phyloP scores from a whole-genome alignment of 2,797 vertebrate species.

The Glossophaga mutica region DNA sequence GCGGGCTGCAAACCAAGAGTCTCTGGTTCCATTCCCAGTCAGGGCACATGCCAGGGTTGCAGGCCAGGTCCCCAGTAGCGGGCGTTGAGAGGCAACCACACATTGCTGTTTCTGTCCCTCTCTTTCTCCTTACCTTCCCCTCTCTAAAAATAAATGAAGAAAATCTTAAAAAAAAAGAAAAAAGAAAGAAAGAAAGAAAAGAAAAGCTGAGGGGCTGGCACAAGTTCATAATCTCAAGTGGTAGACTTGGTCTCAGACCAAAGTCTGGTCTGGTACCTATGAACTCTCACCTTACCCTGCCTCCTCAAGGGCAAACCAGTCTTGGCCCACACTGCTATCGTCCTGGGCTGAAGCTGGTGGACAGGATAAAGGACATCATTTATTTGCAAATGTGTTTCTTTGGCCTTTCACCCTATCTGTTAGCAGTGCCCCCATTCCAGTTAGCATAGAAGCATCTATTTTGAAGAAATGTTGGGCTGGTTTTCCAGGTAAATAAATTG shows the following conservation, averaged over 20 bases:
- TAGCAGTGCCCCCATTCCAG: background rate
- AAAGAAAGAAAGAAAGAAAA: background rate
- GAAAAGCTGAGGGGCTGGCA: background rate
- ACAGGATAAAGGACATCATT: background rate
- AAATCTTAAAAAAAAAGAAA: too few species aligned
- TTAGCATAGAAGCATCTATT: background rate
- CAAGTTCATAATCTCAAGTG: background rate
- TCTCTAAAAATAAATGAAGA: too few species aligned
- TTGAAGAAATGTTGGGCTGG: background rate
- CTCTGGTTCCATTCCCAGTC: too few species aligned
- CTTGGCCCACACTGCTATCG: background rate
- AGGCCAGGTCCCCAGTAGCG: too few species aligned
- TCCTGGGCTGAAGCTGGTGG: background rate
- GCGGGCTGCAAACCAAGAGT: too few species aligned
- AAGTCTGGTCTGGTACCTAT: background rate
- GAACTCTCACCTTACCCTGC: background rate
- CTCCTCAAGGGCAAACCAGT: background rate
- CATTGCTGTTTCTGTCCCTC: too few species aligned
- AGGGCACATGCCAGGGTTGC: too few species aligned
- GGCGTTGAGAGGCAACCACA: too few species aligned
- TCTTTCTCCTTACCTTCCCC: too few species aligned
- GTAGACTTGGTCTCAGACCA: background rate
- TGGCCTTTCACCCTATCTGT: background rate
- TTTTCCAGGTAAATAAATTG: background rate
- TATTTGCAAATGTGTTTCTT: background rate